These are phyloP conservation scores for Globodera rostochiensis DNA, from an alignment of 1,140 invertebrate genomes.

Conservation along the genomic window DNA sequence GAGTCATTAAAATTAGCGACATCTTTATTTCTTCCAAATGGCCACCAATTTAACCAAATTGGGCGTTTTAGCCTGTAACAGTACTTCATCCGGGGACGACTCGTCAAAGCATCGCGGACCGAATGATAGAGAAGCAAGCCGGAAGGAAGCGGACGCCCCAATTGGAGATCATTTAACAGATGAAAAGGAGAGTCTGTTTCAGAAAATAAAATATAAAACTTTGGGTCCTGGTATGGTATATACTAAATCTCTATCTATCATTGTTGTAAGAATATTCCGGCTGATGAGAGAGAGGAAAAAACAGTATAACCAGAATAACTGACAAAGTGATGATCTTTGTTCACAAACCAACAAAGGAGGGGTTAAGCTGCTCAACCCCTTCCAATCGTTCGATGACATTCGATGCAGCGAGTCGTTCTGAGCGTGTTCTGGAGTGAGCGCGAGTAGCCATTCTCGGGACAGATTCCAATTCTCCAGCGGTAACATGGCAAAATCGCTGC, in stretches of 20 bases:
- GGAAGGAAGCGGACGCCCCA: neutral
- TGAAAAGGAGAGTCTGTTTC: slow-evolving; percentile 12
- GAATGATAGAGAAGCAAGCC: slow-evolving; percentile 10
- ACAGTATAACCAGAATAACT: no score
- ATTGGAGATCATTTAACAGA: slow-evolving; percentile 26
- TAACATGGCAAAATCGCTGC: neutral
- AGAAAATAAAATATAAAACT: neutral
- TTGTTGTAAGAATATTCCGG: no score
- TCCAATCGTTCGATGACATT: neutral
- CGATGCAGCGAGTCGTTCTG: neutral
- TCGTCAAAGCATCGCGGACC: neutral
- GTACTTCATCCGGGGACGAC: neutral
- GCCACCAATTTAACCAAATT: slow-evolving; percentile 3
- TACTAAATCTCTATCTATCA: no score
- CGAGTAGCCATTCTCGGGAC: neutral
- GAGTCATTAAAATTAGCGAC: neutral
- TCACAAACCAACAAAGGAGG: neutral
- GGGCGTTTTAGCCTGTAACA: neutral
- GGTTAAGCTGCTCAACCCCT: neutral
- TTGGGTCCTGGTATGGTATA: no score
- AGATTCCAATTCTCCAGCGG: neutral
- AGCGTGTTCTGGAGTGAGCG: neutral
- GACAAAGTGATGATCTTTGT: no score
- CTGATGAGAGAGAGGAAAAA: no score
- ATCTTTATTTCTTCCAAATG: neutral